Evolutionary conservation across 2,113 vertebrate species (phyloP), one percentile per base, ranked within the genome.

Genomic region (Tachysurus vachellii): DNA sequence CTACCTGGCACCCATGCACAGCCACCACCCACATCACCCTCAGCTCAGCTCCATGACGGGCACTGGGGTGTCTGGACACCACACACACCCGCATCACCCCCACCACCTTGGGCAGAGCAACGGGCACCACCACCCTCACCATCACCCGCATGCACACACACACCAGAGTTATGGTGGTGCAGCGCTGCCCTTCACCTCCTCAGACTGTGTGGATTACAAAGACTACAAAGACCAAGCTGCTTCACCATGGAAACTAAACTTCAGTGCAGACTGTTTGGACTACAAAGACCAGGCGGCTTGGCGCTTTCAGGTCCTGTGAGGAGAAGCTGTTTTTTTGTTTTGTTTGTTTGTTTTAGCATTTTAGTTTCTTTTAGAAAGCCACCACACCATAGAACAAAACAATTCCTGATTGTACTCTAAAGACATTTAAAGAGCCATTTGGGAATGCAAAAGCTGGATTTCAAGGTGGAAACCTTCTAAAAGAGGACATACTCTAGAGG

Each of bases 201-300:
- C 97, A 36, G 97, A 99, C 93, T 98, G 97, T 94, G 96, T 99
- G 96, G 98, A 99, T 96, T 98, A 99, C 95, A 99, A 99, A 95
- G 98, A 90, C 82, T 86, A 88, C 88, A 90, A 89, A 89, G 88
- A 98, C 85, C 97, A 96, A 2, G 92, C 94, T 19, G 92, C 96
- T 0, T 92, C 94, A 26, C 96, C 97, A 85, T 99, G 98, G 98
- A 99, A 99, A 93, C 97, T 99, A 93, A 99, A 99, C 96, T 99
- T 99, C 94, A 99, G 97, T 91, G 94, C 88, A 13, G 98, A 99
- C 92, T 99, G 98, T 94, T 96, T 99, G 91, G 98, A 99, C 97
- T 99, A 99, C 95, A 99, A 99, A 93, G 98, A 99, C 94, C 98
- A 99, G 95, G 95, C 97, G 0, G 96, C 98, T 0, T 99, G 98